phyloP scores from a whole-genome alignment of 2,888 invertebrate genomes.

The Lasiommata megera region DNA sequence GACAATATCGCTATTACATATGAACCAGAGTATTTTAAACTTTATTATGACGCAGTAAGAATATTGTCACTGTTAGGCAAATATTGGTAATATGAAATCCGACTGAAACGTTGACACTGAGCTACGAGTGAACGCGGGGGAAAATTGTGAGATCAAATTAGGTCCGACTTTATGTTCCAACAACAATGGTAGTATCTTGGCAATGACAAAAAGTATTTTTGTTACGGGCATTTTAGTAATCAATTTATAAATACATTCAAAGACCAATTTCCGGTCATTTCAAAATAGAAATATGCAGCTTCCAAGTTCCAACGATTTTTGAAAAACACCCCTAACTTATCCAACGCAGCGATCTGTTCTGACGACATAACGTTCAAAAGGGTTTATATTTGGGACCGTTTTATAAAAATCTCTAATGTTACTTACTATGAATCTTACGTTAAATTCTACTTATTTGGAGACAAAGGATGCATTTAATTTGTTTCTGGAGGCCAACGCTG shows the following conservation, averaged over 20 bases:
- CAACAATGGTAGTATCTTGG: slow-evolving; percentile 58
- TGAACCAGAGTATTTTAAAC: slow-evolving; percentile 34
- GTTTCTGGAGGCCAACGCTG: no score
- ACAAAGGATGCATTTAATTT: no score
- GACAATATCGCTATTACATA: slow-evolving; percentile 35
- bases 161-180: slow-evolving; percentile 58
- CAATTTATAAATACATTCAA: neutral
- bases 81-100: slow-evolving; percentile 58
- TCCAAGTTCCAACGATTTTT: neutral
- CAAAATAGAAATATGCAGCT: neutral
- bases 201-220: slow-evolving; percentile 21
- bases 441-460: no score
- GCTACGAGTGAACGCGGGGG: slow-evolving; percentile 58
- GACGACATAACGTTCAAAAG: no score
- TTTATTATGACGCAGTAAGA: slow-evolving; percentile 34
- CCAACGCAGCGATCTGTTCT: no score
- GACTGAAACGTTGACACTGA: slow-evolving; percentile 74
- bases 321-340: no score
- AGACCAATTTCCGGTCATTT: neutral
- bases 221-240: slow-evolving; percentile 1
- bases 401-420: no score
- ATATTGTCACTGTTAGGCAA: slow-evolving; percentile 26
- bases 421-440: no score
- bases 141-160: slow-evolving; percentile 76
- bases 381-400: no score